Percentiles rank a stretch among this genome's conserved stretches.
Evolutionary conservation across 2,888 invertebrate genomes (phyloP).

Genomic region (Stenichneumon culpator): DNA sequence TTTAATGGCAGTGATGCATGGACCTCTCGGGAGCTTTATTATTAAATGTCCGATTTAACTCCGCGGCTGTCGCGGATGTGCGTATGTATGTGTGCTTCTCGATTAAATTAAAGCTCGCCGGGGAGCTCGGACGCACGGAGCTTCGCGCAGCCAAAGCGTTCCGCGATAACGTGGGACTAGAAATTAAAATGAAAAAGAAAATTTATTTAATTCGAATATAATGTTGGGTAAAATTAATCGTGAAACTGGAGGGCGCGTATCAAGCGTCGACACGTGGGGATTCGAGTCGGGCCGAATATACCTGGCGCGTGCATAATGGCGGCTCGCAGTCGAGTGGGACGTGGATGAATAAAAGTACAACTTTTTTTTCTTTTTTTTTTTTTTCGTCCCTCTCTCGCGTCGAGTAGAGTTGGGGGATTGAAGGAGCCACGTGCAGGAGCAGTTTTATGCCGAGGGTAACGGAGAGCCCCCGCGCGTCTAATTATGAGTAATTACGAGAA

Average conservation of each 20-base stretch:
- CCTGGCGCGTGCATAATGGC: not conserved
- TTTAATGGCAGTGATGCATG: constrained; percentile 40
- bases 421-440: constrained; percentile 8
- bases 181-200: not conserved
- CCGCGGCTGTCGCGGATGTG: not conserved
- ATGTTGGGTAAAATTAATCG: not conserved
- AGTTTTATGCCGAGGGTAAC: constrained; percentile 48
- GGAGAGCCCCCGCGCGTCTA: constrained; percentile 55
- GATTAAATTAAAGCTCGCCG: constrained; percentile 27
- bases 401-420: constrained; percentile 21
- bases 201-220: not conserved
- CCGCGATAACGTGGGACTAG: not conserved
- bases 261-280: not conserved
- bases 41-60: constrained; percentile 40
- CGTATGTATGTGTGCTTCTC: not conserved
- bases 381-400: constrained; percentile 2
- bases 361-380: not conserved
- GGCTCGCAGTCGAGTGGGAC: not conserved
- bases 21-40: constrained; percentile 39
- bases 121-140: not conserved
- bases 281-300: constrained; percentile 17
- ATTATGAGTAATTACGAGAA: constrained; percentile 66
- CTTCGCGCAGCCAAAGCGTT: not conserved
- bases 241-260: constrained; percentile 4
- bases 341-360: constrained; percentile 28